phyloP scores from a whole-genome alignment of 2,888 invertebrate species.

The Pegoplata infirma region DNA sequence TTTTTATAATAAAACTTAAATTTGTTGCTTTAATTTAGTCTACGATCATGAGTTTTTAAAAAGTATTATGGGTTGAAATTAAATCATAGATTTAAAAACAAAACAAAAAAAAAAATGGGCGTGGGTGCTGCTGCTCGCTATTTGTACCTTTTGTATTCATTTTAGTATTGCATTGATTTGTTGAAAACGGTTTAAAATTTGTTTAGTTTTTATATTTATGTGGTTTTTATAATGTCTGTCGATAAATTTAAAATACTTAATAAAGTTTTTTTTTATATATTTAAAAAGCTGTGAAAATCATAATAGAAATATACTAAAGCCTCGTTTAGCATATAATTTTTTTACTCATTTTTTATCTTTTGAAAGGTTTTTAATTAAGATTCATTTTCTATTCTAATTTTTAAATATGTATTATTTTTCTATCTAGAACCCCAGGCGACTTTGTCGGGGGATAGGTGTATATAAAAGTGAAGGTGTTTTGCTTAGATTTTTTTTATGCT shows the following conservation, averaged over 20 bases:
- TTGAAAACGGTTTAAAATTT: slow-evolving; percentile 61
- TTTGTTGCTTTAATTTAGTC: background rate
- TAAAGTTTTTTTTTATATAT: background rate
- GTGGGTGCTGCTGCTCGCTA: slow-evolving; percentile 48
- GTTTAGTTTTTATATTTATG: slow-evolving; percentile 56
- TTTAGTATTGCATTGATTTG: slow-evolving; percentile 45
- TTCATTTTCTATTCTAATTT: no score
- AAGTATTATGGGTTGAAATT: slow-evolving; percentile 31
- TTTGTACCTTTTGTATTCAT: slow-evolving; percentile 28
- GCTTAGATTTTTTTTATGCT: background rate
- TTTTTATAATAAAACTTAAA: slow-evolving; percentile 34
- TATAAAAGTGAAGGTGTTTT: slow-evolving; percentile 51
- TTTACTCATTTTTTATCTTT: background rate
- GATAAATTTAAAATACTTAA: slow-evolving; percentile 54
- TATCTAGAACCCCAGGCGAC: no score
- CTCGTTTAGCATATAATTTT: background rate
- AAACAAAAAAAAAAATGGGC: no score
- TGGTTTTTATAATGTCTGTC: slow-evolving; percentile 21
- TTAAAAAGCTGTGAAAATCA: slow-evolving; percentile 11
- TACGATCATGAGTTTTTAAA: slow-evolving; percentile 18
- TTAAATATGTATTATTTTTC: no score
- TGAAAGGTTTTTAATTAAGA: background rate
- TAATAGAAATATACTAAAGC: background rate
- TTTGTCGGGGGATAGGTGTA: background rate
- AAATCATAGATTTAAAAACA: slow-evolving; percentile 12